Evolutionary conservation across 2,797 vertebrate species (phyloP).

Genomic region (Poeciliopsis paucimaculata): DNA sequence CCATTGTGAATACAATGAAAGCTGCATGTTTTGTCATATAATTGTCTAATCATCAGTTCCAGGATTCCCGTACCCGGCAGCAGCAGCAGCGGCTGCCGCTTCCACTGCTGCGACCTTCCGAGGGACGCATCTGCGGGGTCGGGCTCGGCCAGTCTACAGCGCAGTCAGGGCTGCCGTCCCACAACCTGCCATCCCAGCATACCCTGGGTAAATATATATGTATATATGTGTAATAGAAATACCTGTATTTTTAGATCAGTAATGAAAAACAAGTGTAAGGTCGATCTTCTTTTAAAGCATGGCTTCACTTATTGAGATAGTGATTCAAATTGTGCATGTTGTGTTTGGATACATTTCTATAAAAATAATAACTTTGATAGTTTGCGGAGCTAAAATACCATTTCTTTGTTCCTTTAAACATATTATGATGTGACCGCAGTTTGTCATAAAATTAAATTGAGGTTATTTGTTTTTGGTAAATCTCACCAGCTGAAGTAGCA

Average conservation of each 20-base stretch:
- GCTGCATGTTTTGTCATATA: neutral
- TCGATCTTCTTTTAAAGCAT: conserved; percentile 40
- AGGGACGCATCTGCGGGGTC: conserved; percentile 93
- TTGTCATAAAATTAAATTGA: neutral
- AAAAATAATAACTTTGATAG: conserved; percentile 43
- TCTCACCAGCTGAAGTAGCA: conserved; percentile 16
- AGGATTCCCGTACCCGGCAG: conserved; percentile 94
- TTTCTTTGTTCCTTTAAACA: conserved; percentile 69
- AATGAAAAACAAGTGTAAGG: neutral
- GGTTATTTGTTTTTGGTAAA: conserved; percentile 6
- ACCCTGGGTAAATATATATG: conserved; percentile 89
- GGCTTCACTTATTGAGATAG: conserved; percentile 24
- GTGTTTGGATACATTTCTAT: conserved; percentile 44
- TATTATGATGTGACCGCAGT: neutral
- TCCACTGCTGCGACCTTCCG: conserved; percentile 93
- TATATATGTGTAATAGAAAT: neutral
- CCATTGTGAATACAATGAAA: neutral
- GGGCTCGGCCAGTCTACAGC: conserved; percentile 94
- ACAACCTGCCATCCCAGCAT: conserved; percentile 92
- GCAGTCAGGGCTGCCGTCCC: conserved; percentile 93
- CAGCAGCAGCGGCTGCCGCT: conserved; percentile 81
- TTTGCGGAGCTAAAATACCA: conserved; percentile 72
- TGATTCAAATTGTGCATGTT: conserved; percentile 65
- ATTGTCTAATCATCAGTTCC: conserved; percentile 83
- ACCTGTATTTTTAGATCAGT: neutral